Base-by-base conservation (phyloP, 1,140 invertebrate species). In the Bathynomus jamesi region DNA sequence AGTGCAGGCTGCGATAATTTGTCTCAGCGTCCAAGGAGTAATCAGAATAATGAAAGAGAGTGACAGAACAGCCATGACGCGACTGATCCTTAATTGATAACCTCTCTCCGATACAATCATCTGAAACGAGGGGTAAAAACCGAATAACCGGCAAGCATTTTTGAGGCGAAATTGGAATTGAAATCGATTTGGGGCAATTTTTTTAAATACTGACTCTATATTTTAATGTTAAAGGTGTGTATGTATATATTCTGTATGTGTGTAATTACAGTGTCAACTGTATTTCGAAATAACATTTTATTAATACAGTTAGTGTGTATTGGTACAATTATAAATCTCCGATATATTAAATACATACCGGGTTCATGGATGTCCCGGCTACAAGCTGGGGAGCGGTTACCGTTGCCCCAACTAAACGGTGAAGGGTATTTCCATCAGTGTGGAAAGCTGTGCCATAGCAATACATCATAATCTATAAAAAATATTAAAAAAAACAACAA, bases 21-120 rank as follows among this genome's bases (percentile, higher is more conserved):
- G 69, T 63, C 69, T 31, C 28, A 70, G 61, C 1, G 69, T 70
- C 61, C 64, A 70, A 29, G 69, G 69, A 10, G 69, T 70, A 24
- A 70, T 70, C 28, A 70, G 69, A 60, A 70, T 70, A 60, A 70
- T 63, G 61, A 70, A 70, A 24, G 64, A 63, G 29, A 70, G 28
- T 0, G 69, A 61, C 5, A 70, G 61, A 28, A 70, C 61, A 8
- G 69, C 69, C 21, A 70, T 31, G 24, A 70, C n/a, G 0, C 69
- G 21, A 21, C 69, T 40, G 27, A 32, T 64, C 17, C 61, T 27
- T 5, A 70, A 30, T 11, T 28, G 21, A 25, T 25, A 28, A 2
- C 61, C 27, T 28, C 61, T 2, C 10, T 63, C 61, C 1, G 61
- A 63, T 11, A 63, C 27, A 63, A 63, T 24, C 11, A 63, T 24